phyloP scores from a whole-genome alignment of 1,140 invertebrate species.

The Leucophenga varia region DNA sequence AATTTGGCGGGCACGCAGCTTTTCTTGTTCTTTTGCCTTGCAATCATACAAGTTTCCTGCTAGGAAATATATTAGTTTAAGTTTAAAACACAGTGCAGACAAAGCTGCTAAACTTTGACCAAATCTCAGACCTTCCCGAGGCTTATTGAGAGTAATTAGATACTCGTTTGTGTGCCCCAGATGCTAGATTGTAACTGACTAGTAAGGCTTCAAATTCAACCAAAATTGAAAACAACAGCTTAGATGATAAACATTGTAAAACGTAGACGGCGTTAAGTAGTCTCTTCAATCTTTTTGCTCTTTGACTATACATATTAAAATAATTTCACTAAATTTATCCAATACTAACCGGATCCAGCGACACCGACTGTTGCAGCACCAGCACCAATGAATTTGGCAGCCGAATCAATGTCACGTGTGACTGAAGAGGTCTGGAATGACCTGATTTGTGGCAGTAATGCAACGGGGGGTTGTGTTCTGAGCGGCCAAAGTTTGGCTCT shows the following conservation, averaged over 20 bases:
- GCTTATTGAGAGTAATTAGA: conserved; percentile 58
- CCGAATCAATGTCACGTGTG: conserved; percentile 97
- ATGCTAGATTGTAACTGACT: conserved; percentile 61
- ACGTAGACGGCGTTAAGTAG: too few relatives aligned
- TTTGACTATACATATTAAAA: neutral
- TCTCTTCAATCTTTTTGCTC: too few relatives aligned
- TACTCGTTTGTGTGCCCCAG: conserved; percentile 61
- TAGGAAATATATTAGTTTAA: conserved; percentile 54
- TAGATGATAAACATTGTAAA: too few relatives aligned
- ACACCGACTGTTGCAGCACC: conserved; percentile 99
- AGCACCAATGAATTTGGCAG: conserved; percentile 99
- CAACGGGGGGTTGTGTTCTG: conserved; percentile 61
- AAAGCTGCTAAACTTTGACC: conserved; percentile 47
- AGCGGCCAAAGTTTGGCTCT: conserved; percentile 63
- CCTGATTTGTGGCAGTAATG: conserved; percentile 65
- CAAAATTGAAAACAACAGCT: too few relatives aligned
- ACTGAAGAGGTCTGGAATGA: conserved; percentile 90
- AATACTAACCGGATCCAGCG: conserved; percentile 89
- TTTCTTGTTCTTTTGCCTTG: conserved; percentile 63
- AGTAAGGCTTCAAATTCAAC: too few relatives aligned
- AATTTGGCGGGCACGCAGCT: conserved; percentile 34
- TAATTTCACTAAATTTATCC: conserved; percentile 14
- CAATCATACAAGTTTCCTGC: conserved; percentile 59
- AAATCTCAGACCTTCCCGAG: conserved; percentile 64
- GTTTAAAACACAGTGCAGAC: conserved; percentile 23